Evolutionary conservation across 2,797 vertebrate species (phyloP).

Genomic region (Iguana delicatissima): DNA sequence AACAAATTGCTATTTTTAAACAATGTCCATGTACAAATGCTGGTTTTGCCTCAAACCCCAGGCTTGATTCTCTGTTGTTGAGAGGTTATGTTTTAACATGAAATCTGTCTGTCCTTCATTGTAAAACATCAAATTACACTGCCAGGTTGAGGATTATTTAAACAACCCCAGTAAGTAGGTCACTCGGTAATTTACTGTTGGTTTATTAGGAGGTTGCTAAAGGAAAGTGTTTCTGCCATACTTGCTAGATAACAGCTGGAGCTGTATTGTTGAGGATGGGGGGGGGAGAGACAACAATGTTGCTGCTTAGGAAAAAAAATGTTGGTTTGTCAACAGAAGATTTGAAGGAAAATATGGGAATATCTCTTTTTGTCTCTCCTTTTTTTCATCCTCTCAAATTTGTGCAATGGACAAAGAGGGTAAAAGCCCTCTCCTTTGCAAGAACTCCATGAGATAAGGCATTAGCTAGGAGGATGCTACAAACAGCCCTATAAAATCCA

Average conservation of each 20-base stretch:
- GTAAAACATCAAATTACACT: conserved; percentile 67
- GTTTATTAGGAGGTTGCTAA: conserved; percentile 67
- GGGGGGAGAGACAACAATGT: neutral
- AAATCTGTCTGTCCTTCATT: conserved; percentile 57
- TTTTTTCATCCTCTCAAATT: neutral
- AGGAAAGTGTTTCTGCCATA: conserved; percentile 52
- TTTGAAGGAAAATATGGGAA: conserved; percentile 24
- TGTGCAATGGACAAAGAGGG: conserved; percentile 43
- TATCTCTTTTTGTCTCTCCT: conserved; percentile 30
- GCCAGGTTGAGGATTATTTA: conserved; percentile 72
- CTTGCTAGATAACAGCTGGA: conserved; percentile 63
- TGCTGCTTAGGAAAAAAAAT: conserved; percentile 28
- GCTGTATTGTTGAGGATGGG: conserved; percentile 10
- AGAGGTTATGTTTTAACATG: conserved; percentile 44
- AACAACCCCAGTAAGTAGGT: conserved; percentile 73
- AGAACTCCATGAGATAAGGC: conserved; percentile 47
- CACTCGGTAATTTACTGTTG: conserved; percentile 66
- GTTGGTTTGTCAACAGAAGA: conserved; percentile 38
- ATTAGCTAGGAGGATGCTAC: conserved; percentile 40
- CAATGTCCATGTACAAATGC: conserved; percentile 49
- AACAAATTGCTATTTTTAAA: conserved; percentile 20
- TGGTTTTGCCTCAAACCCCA: conserved; percentile 42
- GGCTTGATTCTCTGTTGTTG: conserved; percentile 46
- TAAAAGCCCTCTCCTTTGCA: conserved; percentile 43
- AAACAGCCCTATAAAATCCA: conserved; percentile 43